These are phyloP conservation scores for Coilia nasus DNA, from an alignment of 2,797 vertebrate genomes.

Conservation along the genomic window DNA sequence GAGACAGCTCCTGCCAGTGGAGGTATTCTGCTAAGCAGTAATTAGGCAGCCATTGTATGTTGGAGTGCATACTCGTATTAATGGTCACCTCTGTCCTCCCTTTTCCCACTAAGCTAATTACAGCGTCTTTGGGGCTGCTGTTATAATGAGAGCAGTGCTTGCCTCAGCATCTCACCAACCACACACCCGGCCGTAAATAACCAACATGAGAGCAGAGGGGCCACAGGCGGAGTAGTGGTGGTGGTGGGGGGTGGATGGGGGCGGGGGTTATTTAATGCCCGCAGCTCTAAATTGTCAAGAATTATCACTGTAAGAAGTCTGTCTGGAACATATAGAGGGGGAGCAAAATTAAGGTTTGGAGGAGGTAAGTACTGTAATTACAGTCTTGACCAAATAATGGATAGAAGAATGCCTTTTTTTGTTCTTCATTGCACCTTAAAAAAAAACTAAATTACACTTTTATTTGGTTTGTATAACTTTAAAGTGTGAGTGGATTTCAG, in stretches of 20 bases:
- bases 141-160: slow-evolving; percentile 19
- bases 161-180: slow-evolving; percentile 25
- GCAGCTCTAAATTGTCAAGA: background rate
- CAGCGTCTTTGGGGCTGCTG: slow-evolving; percentile 28
- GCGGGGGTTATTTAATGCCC: background rate
- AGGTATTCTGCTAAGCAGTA: slow-evolving; percentile 45
- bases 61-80: slow-evolving; percentile 30
- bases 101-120: slow-evolving; percentile 41
- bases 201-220: background rate
- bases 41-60: slow-evolving; percentile 39
- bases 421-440: background rate
- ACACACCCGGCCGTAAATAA: slow-evolving; percentile 19
- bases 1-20: slow-evolving; percentile 9
- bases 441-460: background rate
- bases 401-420: background rate
- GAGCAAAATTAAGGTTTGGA: background rate
- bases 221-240: too few species aligned
- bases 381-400: background rate
- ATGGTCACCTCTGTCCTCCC: slow-evolving; percentile 36
- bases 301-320: background rate
- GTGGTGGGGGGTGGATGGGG: too few species aligned
- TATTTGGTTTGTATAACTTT: background rate
- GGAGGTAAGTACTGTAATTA: background rate
- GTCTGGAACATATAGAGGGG: background rate
- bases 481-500: background rate